Base-by-base conservation (phyloP, 2,888 invertebrate genomes). In the Chrysolina haemoptera region DNA sequence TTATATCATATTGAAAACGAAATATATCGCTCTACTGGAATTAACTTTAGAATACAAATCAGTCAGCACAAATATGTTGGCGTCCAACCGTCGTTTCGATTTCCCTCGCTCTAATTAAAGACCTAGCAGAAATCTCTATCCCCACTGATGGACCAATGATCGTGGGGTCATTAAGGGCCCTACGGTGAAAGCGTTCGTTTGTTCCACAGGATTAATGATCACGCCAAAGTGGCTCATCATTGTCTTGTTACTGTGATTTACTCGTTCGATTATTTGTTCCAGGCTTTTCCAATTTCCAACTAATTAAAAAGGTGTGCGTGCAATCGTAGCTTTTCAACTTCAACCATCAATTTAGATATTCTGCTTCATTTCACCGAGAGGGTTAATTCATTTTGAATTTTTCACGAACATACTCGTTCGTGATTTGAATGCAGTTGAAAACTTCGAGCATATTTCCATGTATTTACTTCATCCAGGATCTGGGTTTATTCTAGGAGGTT, bases 221-320 rank as follows among this genome's bases (percentile, higher is more conserved):
- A 80, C 81, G 81, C 81, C 79, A 79, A 79, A 80, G 75, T 80
- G 78, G 80, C 82, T 81, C 81, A 79, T 82, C 82, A 82, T 82
- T 82, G 83, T 82, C 83, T 82, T 82, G 83, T 82, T 82, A 80
- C 81, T 77, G 79, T 82, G 83, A 83, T 83, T 83, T 83, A 82
- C 79, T 80, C 77, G 82, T 79, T 80, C 83, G 80, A 82, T 82
- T 82, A 82, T 82, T 80, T 77, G 80, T 76, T 76, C 68, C 71
- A 66, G 73, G 64, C 55, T 68, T 63, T 66, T 73, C 71, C 74
- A 76, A 76, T 80, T 78, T 75, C 70, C 75, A 71, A 68, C 77
- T 79, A 81, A 80, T 81, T 81, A 78, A 79, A 75, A 76, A 78
- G 78, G 78, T 79, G 78, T 66, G 74, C 75, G 79, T 73, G 76